These are phyloP conservation scores for Natator depressus DNA, from an alignment of 2,113 vertebrate species.

Conservation along the genomic window DNA sequence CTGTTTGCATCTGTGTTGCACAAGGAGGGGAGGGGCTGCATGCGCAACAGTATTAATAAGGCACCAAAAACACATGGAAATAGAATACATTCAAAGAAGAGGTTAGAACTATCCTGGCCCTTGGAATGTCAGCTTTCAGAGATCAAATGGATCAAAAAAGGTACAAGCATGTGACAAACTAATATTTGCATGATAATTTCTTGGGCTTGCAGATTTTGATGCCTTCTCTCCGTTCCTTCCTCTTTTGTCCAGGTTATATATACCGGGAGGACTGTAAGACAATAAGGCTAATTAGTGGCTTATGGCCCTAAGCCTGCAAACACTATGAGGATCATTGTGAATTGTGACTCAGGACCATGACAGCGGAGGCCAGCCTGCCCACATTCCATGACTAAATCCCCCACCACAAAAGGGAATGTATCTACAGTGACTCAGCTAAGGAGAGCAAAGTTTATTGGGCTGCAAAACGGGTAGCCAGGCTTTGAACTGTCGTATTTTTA, in stretches of 20 bases:
- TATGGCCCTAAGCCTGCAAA: neutral
- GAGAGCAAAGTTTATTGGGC: slow-evolving; percentile 48
- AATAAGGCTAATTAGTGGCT: slow-evolving; percentile 29
- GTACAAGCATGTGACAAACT: neutral
- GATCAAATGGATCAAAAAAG: fast-evolving
- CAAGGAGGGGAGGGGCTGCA: neutral
- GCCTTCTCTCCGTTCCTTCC: neutral
- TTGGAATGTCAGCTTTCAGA: fast-evolving
- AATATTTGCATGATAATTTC: neutral
- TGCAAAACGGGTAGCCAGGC: slow-evolving; percentile 1
- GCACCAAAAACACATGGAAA: neutral
- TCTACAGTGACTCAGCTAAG: slow-evolving; percentile 54
- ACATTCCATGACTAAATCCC: slow-evolving; percentile 20
- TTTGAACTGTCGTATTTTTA: slow-evolving; percentile 37
- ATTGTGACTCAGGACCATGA: neutral
- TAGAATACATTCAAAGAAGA: fast-evolving
- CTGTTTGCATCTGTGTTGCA: neutral
- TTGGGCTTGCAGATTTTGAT: neutral
- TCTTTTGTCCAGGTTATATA: neutral
- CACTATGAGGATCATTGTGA: neutral
- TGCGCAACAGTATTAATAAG: neutral
- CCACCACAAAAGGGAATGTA: neutral
- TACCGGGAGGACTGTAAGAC: neutral
- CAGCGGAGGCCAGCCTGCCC: slow-evolving; percentile 2
- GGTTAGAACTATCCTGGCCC: neutral